phyloP scores from a whole-genome alignment of 2,888 invertebrate genomes.

The Xiphydria camelus region DNA sequence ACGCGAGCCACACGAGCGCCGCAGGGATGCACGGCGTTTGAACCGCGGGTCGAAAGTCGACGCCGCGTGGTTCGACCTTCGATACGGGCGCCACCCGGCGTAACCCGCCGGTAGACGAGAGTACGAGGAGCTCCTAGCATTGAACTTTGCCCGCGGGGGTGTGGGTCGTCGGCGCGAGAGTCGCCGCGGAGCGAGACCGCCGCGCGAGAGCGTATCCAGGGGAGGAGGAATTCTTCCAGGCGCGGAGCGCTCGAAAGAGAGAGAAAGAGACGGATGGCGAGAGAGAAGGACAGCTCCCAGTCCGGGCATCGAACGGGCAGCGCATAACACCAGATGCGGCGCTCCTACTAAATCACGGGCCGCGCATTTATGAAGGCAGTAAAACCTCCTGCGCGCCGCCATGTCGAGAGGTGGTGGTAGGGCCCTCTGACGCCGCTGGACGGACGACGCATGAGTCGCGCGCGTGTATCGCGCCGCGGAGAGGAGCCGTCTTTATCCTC shows the following conservation, averaged over 20 bases:
- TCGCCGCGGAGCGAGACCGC: conserved; percentile 8
- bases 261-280: conserved; percentile 3
- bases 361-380: conserved; percentile 34
- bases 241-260: not conserved
- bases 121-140: conserved; percentile 26
- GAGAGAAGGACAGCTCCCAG: conserved; percentile 6
- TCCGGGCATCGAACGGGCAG: conserved; percentile 12
- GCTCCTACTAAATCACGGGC: conserved; percentile 36
- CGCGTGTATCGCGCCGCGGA: no score
- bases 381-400: conserved; percentile 23
- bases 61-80: no score
- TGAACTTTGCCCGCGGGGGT: conserved; percentile 37
- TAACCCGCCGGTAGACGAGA: no score
- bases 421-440: no score
- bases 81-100: conserved; percentile 29
- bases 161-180: conserved; percentile 26
- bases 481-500: no score
- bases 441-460: no score
- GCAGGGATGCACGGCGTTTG: no score
- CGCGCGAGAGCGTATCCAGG: conserved; percentile 14
- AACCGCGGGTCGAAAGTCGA: no score
- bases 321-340: conserved; percentile 31
- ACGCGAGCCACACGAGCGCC: no score
- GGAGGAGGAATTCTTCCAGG: not conserved
- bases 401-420: not conserved